Percentiles rank a stretch among this genome's conserved stretches.
phyloP scores from a whole-genome alignment of 2,113 vertebrate species.

The Sitta europaea region DNA sequence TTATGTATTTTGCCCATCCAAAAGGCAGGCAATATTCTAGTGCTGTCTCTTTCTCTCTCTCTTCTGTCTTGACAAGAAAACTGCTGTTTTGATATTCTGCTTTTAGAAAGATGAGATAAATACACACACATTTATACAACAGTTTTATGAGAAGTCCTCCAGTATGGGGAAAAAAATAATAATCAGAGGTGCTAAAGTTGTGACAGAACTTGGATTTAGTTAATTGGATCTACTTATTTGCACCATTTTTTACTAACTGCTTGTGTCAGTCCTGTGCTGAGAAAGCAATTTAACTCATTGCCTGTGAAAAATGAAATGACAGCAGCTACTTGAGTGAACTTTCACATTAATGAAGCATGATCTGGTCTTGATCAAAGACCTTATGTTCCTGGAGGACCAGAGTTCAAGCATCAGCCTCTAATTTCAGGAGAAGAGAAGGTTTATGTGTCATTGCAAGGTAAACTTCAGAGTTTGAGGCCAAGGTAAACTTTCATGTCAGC shows the following conservation, averaged over 20 bases:
- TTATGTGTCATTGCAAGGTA: neutral
- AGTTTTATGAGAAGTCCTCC: neutral
- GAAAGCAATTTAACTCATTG: constrained; percentile 17
- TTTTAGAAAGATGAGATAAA: neutral
- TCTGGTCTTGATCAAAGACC: constrained; percentile 45
- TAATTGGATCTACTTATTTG: constrained; percentile 35
- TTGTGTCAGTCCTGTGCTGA: neutral
- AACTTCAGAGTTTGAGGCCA: neutral
- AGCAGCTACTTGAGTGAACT: constrained; percentile 12
- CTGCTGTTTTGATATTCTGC: neutral
- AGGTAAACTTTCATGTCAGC: neutral
- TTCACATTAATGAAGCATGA: neutral
- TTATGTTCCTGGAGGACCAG: neutral
- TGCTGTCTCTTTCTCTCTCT: neutral
- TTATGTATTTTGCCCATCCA: neutral
- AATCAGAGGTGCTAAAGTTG: neutral
- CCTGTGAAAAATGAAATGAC: constrained; percentile 51
- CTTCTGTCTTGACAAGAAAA: neutral
- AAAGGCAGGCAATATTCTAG: neutral
- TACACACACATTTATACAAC: neutral
- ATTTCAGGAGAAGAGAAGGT: neutral
- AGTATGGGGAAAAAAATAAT: neutral
- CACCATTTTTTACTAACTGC: neutral
- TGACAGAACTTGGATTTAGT: neutral
- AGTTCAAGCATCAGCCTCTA: neutral